A percentile compares a stretch with the other conserved stretches of the same genome.
These are phyloP conservation scores for Hyles vespertilio DNA, from an alignment of 1,140 invertebrate genomes.

Conservation along the genomic window DNA sequence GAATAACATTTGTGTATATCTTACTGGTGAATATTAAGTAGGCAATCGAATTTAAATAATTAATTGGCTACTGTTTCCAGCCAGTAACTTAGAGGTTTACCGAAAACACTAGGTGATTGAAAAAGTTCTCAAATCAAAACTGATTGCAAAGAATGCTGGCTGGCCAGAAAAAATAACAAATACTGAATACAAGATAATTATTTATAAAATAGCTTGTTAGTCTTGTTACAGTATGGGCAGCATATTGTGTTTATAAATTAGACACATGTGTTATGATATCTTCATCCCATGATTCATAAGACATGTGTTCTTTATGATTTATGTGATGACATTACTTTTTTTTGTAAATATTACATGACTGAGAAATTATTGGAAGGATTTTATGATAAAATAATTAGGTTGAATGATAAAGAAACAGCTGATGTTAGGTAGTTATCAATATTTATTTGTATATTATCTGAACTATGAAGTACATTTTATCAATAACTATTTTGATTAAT, in stretches of 20 bases:
- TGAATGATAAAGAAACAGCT: no score
- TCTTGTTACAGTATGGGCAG: slow-evolving; percentile 29
- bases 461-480: no score
- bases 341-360: no score
- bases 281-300: slow-evolving; percentile 47
- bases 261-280: slow-evolving; percentile 51
- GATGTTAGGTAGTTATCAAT: no score
- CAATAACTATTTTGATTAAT: no score
- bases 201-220: slow-evolving; percentile 32
- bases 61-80: no score
- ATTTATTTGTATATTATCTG: no score
- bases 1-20: no score
- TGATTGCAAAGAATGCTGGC: background rate
- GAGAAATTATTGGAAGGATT: no score
- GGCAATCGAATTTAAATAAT: no score
- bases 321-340: slow-evolving; percentile 12
- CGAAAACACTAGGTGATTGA: background rate
- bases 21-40: no score
- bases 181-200: slow-evolving; percentile 30
- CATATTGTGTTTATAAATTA: slow-evolving; percentile 50
- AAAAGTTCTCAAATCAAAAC: background rate
- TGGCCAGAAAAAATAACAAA: slow-evolving; percentile 33
- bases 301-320: slow-evolving; percentile 48
- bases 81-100: background rate
- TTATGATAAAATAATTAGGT: no score